A percentile compares a stretch with the other conserved stretches of the same genome.
Conservation (phyloP, 2,888 invertebrate species). For the Ceratothoa steindachneri region DNA sequence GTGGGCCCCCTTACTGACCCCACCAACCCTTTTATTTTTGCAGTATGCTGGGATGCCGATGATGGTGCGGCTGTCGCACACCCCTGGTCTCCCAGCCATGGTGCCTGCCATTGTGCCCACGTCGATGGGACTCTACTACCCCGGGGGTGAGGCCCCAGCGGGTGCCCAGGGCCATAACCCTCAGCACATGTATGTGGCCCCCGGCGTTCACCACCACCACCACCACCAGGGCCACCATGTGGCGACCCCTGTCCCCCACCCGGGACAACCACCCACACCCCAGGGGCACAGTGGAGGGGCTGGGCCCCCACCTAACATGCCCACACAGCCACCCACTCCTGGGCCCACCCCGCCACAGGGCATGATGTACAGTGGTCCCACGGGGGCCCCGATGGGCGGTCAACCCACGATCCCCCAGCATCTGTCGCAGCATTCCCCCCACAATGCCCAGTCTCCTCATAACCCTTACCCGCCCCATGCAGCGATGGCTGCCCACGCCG, state of each 20-base stretch:
- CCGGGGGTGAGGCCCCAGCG: slow-evolving; percentile 29
- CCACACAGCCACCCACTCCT: slow-evolving; percentile 36
- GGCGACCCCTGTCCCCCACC: slow-evolving; percentile 33
- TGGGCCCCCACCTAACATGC: slow-evolving; percentile 35
- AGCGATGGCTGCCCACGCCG: slow-evolving; percentile 12
- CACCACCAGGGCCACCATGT: slow-evolving; percentile 29
- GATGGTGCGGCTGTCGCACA: slow-evolving; percentile 27
- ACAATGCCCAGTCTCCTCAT: slow-evolving; percentile 34
- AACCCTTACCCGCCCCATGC: slow-evolving; percentile 24
- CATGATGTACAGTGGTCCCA: slow-evolving; percentile 19
- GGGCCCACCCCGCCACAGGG: slow-evolving; percentile 32
- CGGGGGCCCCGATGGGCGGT: slow-evolving; percentile 24
- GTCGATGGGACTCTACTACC: slow-evolving; percentile 47
- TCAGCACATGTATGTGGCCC: slow-evolving; percentile 34
- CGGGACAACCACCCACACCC: slow-evolving; percentile 38
- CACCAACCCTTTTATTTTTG: background rate
- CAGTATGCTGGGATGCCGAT: slow-evolving; percentile 30
- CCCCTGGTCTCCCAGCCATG: slow-evolving; percentile 31
- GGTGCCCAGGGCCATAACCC: slow-evolving; percentile 31
- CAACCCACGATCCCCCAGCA: slow-evolving; percentile 39
- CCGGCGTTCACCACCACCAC: slow-evolving; percentile 30
- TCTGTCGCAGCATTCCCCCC: slow-evolving; percentile 39
- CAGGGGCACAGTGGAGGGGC: slow-evolving; percentile 31
- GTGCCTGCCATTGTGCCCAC: slow-evolving; percentile 52
- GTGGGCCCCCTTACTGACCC: too few relatives aligned